These are phyloP conservation scores for Brevimyrus niger DNA, from an alignment of 2,113 vertebrate species.

Conservation along the genomic window DNA sequence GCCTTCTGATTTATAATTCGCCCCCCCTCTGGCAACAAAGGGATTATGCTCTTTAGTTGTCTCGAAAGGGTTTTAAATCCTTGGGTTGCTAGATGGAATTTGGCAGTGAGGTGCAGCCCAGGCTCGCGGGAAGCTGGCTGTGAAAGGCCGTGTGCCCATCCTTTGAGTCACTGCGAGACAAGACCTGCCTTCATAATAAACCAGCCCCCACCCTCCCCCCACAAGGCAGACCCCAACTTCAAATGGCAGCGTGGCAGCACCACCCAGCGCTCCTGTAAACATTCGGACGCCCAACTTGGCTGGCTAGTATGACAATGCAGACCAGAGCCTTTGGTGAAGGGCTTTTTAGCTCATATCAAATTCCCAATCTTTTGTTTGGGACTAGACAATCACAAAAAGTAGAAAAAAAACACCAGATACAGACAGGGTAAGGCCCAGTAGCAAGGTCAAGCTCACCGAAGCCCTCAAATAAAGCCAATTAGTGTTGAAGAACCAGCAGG, in stretches of 20 bases:
- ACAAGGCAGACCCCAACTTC: background rate
- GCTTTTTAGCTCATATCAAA: background rate
- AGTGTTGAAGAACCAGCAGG: background rate
- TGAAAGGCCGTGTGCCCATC: background rate
- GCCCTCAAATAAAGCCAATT: constrained; percentile 44
- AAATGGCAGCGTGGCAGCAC: background rate
- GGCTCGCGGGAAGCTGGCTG: background rate
- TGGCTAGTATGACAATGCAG: background rate
- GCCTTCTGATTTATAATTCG: constrained; percentile 28
- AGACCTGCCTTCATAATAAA: constrained; percentile 18
- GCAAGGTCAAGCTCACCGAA: constrained; percentile 49
- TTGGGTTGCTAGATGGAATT: background rate
- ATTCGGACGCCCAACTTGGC: background rate
- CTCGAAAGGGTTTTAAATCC: constrained; percentile 22
- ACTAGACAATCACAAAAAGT: too few species aligned
- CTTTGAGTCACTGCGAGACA: constrained; percentile 8
- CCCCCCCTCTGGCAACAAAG: constrained; percentile 28
- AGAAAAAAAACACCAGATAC: constrained; percentile 6
- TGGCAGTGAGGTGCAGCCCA: background rate
- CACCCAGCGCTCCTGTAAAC: background rate
- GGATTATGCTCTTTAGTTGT: constrained; percentile 27
- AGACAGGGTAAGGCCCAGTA: constrained; percentile 26
- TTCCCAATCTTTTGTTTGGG: too few species aligned
- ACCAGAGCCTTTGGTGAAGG: background rate
- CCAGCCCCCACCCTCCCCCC: background rate